A percentile compares a stretch with the other conserved stretches of the same genome.
phyloP scores from a whole-genome alignment of 2,113 vertebrate species.

The Sturnira hondurensis region DNA sequence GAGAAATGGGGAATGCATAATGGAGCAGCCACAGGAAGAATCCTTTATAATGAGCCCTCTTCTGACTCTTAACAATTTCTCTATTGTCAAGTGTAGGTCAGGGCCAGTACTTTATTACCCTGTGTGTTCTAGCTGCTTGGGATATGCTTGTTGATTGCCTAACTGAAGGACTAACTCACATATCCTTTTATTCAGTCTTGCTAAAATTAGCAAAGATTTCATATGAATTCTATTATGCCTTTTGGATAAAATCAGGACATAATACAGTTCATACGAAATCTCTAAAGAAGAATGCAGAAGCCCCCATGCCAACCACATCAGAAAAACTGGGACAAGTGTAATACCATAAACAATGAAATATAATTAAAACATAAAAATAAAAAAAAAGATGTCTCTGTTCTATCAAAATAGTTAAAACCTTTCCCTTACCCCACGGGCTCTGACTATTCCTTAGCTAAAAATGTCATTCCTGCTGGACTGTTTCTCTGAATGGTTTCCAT shows the following conservation, averaged over 20 bases:
- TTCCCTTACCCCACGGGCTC: not conserved
- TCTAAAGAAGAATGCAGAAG: not conserved
- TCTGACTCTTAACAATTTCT: not conserved
- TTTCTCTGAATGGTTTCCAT: slow-evolving; percentile 5
- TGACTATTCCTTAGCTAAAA: not conserved
- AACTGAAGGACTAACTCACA: not conserved
- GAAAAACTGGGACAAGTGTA: not conserved
- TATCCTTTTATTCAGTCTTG: slow-evolving; percentile 8
- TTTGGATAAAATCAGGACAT: not conserved
- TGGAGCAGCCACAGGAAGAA: not conserved
- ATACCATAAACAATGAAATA: too few relatives aligned
- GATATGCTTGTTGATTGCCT: not conserved
- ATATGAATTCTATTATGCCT: not conserved
- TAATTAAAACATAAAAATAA: too few relatives aligned
- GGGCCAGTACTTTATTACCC: not conserved
- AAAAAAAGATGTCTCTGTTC: not conserved
- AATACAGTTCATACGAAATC: not conserved
- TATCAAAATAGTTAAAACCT: not conserved
- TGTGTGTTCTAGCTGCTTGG: not conserved
- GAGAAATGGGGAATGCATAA: not conserved
- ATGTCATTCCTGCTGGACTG: not conserved
- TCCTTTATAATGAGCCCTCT: not conserved
- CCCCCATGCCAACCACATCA: not conserved
- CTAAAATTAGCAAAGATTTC: not conserved
- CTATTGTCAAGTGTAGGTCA: not conserved